These are phyloP conservation scores for Siderastrea radians DNA, from an alignment of 92 coral and sea anemone species.

Conservation along the genomic window DNA sequence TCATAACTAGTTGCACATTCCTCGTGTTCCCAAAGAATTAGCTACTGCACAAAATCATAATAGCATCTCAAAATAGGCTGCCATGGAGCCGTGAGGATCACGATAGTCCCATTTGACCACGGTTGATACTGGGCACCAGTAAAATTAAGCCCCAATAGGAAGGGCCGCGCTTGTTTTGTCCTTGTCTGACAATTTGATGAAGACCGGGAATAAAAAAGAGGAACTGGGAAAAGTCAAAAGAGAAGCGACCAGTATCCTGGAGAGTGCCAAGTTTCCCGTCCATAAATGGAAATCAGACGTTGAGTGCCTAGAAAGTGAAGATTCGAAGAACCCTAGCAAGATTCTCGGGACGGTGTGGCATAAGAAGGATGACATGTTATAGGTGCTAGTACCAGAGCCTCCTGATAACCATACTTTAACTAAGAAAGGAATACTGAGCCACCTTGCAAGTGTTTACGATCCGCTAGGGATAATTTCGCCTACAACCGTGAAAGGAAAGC, in stretches of 20 bases:
- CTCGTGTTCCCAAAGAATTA: too few relatives aligned
- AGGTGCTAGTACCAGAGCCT: constrained; percentile 32
- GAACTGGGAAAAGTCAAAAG: constrained; percentile 53
- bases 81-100: too few relatives aligned
- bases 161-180: too few relatives aligned
- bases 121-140: too few relatives aligned
- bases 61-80: too few relatives aligned
- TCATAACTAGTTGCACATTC: too few relatives aligned
- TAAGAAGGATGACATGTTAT: constrained; percentile 46
- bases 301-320: constrained; percentile 39
- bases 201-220: constrained; percentile 40
- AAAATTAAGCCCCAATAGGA: too few relatives aligned
- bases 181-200: constrained; percentile 42
- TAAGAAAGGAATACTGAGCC: constrained; percentile 56
- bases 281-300: constrained; percentile 71
- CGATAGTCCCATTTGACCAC: too few relatives aligned
- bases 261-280: constrained; percentile 71
- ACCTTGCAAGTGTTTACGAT: constrained; percentile 66
- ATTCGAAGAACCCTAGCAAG: constrained; percentile 57
- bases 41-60: too few relatives aligned
- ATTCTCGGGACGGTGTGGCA: constrained; percentile 71
- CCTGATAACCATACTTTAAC: constrained; percentile 34
- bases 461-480: constrained; percentile 76
- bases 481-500: constrained; percentile 59
- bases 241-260: constrained; percentile 46